Base-by-base conservation (phyloP, 2,888 invertebrate genomes). In the Rhamphomyia laevipes region DNA sequence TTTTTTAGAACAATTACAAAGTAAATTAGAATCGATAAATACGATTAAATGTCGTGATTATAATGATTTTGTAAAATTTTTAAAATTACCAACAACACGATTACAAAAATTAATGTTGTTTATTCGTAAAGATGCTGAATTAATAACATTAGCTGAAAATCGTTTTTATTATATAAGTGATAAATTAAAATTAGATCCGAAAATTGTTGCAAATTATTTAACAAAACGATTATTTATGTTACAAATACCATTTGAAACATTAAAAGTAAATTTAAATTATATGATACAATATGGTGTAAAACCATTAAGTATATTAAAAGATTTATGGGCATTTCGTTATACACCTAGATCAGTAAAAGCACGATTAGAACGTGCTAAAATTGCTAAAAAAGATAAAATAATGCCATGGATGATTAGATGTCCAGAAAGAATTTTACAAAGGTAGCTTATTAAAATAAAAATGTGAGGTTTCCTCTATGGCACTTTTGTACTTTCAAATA, bases 401-500 rank as follows among this genome's bases (percentile, higher is more conserved):
- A 78, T 76, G 67, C 80, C 81, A 4, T 82, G 81, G 81, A 80
- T 81, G 79, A 76, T 81, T 31, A 68, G 80, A 54, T 80, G 80
- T 60, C 71, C 77, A 17, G 75, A 77, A 56, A 63, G 70, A 18
- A 72, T 75, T 57, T 63, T 80, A 38, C 67, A 74, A 53, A 78
- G 75, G 81, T 80, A 66, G 46, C 45, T 46, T 5, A 31, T 46
- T 15, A 2, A 27, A 5, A 7, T 27, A 9, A 27, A 27, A 6
- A 27, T 27, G n/a, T n/a, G n/a, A n/a, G n/a, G n/a, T n/a, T n/a
- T n/a, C n/a, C 18, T 46, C 27, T 23, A 48, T 23, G 35, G 3
- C n/a, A 37, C 10, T 38, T 38, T 38, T 38, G n/a, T 16, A 15
- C 15, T 38, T 16, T 16, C 2, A 10, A 40, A 17, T 40, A 11